Base-by-base conservation (phyloP, 2,888 invertebrate species). In the Argyra leucocephala region DNA sequence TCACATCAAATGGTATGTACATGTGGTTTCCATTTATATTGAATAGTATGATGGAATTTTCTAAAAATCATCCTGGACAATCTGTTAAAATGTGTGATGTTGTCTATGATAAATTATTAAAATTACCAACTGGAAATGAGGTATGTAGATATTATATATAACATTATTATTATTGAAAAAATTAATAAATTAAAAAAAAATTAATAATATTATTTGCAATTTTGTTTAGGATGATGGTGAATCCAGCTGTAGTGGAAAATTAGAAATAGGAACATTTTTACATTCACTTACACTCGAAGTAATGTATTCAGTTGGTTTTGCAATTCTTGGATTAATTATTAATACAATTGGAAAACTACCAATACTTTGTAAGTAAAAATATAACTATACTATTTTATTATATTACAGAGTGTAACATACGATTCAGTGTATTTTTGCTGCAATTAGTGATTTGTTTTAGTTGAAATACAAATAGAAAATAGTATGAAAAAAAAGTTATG, bases 1-100 rank as follows among this genome's bases (percentile, higher is more conserved):
- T 72, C 10, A 76, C 76, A 31, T 76, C 74, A 15, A 74, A 76
- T 67, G 75, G 76, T 26, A 72, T 78, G 72, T 75, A 77, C 59
- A 75, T 78, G 74, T 78, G 76, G 76, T 76, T 78, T 64, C 77
- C 77, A 4, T 73, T 76, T 63, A 76, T 78, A 18, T 68, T 78
- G 36, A 76, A 78, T 66, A 74, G 73, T 61, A 72, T 76, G 36
- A 74, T 72, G 0, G 73, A 74, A 24, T 77, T 72, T 66, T 72
- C 72, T 59, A 71, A 70, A 7, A 69, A 71, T 31, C 69, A 76
- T 67, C 75, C 76, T 0, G 69, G 68, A 22, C 69, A 72, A 58
- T 68, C 66, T 10, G 73, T 74, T 1, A 73, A 73, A 18, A 74
- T 77, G 57, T 78, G 78, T 64, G 70, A 76, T 23, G 71, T 75